phyloP scores from a whole-genome alignment of 2,797 vertebrate species.

The Hydrolagus colliei region DNA sequence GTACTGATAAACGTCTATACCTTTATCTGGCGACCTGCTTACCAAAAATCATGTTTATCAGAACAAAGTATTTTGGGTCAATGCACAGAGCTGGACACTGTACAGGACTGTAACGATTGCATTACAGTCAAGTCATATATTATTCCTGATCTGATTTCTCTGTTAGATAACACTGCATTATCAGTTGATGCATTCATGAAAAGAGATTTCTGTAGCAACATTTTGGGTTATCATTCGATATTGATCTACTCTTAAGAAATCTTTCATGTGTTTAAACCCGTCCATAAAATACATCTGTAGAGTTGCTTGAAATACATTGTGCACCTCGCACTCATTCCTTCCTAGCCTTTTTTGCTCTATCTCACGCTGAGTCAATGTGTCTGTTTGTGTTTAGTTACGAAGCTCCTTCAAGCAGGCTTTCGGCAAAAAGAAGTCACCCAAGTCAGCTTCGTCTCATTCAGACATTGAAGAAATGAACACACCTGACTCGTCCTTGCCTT shows the following conservation, averaged over 20 bases:
- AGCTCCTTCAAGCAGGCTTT: conserved; percentile 99
- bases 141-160: no score
- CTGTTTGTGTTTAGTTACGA: conserved; percentile 66
- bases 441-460: conserved; percentile 92
- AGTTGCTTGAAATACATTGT: no score
- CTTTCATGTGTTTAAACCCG: no score
- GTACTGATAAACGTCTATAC: background rate
- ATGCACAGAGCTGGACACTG: background rate
- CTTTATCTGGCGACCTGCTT: no score
- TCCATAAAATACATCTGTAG: no score
- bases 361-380: background rate
- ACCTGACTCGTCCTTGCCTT: conserved; percentile 80
- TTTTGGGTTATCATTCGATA: background rate
- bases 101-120: no score
- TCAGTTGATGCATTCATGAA: background rate
- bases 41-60: background rate
- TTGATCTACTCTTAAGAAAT: no score
- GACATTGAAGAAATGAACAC: conserved; percentile 93
- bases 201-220: background rate
- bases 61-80: background rate
- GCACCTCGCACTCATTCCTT: no score
- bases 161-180: background rate
- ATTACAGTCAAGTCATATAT: no score
- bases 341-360: no score
- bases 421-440: conserved; percentile 94